Evolutionary conservation across 2,113 vertebrate genomes (phyloP).

Genomic region (Acanthochromis polyacanthus): DNA sequence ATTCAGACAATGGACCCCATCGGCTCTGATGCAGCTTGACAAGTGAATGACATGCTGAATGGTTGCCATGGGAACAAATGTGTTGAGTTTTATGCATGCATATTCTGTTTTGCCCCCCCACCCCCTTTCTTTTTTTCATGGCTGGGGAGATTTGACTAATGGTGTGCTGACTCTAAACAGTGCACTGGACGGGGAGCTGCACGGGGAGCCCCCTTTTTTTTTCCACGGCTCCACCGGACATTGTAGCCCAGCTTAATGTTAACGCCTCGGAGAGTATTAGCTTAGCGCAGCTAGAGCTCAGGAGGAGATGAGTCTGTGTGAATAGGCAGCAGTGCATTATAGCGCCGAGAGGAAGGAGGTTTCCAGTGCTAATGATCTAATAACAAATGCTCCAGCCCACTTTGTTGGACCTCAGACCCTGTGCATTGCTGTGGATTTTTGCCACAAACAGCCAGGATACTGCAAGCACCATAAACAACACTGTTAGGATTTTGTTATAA

Average conservation of each 20-base stretch:
- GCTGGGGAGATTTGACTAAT: constrained; percentile 84
- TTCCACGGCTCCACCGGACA: constrained; percentile 66
- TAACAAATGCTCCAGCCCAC: constrained; percentile 63
- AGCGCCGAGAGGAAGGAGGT: constrained; percentile 52
- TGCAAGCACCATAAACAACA: constrained; percentile 36
- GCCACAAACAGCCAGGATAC: constrained; percentile 44
- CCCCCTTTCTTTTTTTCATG: constrained; percentile 59
- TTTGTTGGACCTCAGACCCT: constrained; percentile 56
- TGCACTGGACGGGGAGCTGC: constrained; percentile 56
- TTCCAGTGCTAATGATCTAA: constrained; percentile 74
- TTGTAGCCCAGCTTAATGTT: constrained; percentile 79
- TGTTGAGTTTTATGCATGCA: constrained; percentile 99
- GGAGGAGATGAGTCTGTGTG: constrained; percentile 61
- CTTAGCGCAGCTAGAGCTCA: constrained; percentile 67
- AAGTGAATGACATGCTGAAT: constrained; percentile 99
- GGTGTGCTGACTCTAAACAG: constrained; percentile 80
- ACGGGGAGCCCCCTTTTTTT: constrained; percentile 62
- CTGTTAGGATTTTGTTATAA: constrained; percentile 6
- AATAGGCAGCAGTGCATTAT: constrained; percentile 62
- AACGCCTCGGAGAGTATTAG: constrained; percentile 76
- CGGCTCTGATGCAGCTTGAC: constrained; percentile 98
- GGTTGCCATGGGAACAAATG: constrained; percentile 99
- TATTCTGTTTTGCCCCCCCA: constrained; percentile 86
- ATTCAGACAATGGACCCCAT: constrained; percentile 97
- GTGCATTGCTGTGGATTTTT: constrained; percentile 43